Evolutionary conservation across 1,140 invertebrate species (phyloP).

Genomic region (Fopius arisanus): DNA sequence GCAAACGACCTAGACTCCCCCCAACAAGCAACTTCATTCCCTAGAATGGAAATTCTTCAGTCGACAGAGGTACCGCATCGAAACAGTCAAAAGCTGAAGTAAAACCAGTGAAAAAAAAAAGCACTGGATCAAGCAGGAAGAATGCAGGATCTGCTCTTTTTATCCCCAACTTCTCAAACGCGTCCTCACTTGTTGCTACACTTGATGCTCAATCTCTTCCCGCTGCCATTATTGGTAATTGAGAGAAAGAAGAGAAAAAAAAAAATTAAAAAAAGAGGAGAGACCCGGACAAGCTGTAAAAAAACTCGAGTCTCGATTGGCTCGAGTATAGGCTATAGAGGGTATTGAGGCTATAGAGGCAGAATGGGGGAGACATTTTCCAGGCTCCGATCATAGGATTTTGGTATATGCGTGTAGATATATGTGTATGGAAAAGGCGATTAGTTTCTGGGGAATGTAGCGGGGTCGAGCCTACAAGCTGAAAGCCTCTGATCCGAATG

Average conservation of each 20-base stretch:
- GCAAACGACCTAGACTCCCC: not conserved
- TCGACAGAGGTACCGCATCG: not conserved
- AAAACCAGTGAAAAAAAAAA: not conserved
- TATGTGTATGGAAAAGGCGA: not conserved
- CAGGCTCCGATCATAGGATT: not conserved
- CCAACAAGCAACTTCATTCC: not conserved
- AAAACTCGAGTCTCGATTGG: not conserved
- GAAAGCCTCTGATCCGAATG: constrained; percentile 13
- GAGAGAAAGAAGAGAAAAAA: not conserved
- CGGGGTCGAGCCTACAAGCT: not conserved
- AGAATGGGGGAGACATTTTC: not conserved
- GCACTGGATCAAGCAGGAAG: not conserved
- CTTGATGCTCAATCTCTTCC: not conserved
- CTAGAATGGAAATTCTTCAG: not conserved
- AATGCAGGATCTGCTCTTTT: not conserved
- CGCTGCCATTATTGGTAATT: constrained; percentile 16
- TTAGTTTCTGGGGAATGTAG: constrained; percentile 1
- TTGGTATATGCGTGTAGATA: not conserved
- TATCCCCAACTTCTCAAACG: not conserved
- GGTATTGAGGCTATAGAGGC: too few species aligned
- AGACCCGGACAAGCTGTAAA: not conserved
- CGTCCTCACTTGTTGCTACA: constrained; percentile 9
- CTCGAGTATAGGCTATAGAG: not conserved
- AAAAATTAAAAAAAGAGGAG: not conserved
- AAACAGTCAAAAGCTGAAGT: not conserved